Base-by-base conservation (phyloP, 2,113 vertebrate species). In the Gadus chalcogrammus region DNA sequence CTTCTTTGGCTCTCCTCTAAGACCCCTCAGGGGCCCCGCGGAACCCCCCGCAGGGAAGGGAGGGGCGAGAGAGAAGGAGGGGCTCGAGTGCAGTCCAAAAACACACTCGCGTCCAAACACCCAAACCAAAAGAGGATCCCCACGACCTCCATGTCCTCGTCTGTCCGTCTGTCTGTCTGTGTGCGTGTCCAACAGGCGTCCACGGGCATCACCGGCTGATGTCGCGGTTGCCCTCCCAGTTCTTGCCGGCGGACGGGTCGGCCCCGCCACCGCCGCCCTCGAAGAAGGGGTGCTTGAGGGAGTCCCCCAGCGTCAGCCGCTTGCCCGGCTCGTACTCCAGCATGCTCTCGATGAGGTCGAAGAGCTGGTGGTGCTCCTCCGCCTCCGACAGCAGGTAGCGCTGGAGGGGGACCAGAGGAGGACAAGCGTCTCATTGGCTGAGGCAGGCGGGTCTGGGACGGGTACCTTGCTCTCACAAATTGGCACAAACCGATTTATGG, bases 311-410 rank as follows among this genome's bases (percentile, higher is more conserved):
- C 13, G 86, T 90, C 73, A 97, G 70, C 5, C 97, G 93, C 74
- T 96, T 97, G 27, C 95, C 88, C 0, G 97, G 97, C 84, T 99
- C 97, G 0, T 99, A 99, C 73, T 97, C 96, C 89, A 99, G 84
- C 97, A 98, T 97, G 88, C 93, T 91, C 87, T 97, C 96, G 0
- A 99, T 94, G 78, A 99, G 92, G 90, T 98, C 95, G 16, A 99
- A 99, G 55, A 99, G 87, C 89, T 95, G 95, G 88, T 97, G 96
- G 84, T 99, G 97, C 67, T 98, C 96, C 80, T 97, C 95, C 0
- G 93, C 92, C 84, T 99, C 97, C 0, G 94, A 96, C 61, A 95
- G 90, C 85, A 98, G 87, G 91, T 99, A 99, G 1, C 96, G 88
- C 97, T 98, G 93, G 59, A 55, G 31, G 81, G 67, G 48, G 0